A percentile compares a stretch with the other conserved stretches of the same genome.
Conservation (phyloP, 1,140 invertebrate species). For the Euwallacea fornicatus region DNA sequence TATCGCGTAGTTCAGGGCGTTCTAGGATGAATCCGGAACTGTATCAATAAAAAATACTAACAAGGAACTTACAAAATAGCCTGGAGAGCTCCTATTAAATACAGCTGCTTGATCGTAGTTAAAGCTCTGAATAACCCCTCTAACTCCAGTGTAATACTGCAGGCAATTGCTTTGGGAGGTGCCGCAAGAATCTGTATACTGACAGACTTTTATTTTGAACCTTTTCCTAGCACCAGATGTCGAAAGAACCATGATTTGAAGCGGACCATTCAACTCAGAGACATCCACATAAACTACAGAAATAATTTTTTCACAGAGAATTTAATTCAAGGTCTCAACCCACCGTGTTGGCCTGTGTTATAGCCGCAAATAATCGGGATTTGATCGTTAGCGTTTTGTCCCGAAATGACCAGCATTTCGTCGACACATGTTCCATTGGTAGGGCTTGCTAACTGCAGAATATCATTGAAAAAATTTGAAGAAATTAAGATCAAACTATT, state of each 20-base stretch:
- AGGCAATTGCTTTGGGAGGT: slow-evolving; percentile 63
- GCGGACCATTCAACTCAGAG: slow-evolving; percentile 60
- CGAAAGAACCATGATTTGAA: slow-evolving; percentile 67
- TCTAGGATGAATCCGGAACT: slow-evolving; percentile 58
- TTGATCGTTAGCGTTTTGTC: slow-evolving; percentile 67
- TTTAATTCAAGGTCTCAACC: slow-evolving; percentile 9
- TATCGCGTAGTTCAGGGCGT: slow-evolving; percentile 78
- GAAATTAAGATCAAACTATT: slow-evolving; percentile 8
- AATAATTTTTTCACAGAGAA: not conserved
- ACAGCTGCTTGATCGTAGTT: slow-evolving; percentile 66
- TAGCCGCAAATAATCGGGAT: slow-evolving; percentile 73
- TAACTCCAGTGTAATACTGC: slow-evolving; percentile 65
- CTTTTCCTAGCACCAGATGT: slow-evolving; percentile 57
- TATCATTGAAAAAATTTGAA: slow-evolving; percentile 6
- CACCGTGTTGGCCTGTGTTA: slow-evolving; percentile 75
- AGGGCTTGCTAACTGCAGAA: slow-evolving; percentile 63
- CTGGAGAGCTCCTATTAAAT: slow-evolving; percentile 57
- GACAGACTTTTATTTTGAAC: slow-evolving; percentile 68
- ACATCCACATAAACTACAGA: slow-evolving; percentile 74
- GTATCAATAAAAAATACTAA: not conserved
- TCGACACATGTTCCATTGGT: slow-evolving; percentile 66
- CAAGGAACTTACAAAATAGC: slow-evolving; percentile 58
- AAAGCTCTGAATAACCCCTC: slow-evolving; percentile 69
- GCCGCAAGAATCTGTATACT: slow-evolving; percentile 52
- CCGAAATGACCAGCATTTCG: slow-evolving; percentile 69